These are phyloP conservation scores for Icerya purchasi DNA, from an alignment of 2,888 invertebrate genomes.

Conservation along the genomic window DNA sequence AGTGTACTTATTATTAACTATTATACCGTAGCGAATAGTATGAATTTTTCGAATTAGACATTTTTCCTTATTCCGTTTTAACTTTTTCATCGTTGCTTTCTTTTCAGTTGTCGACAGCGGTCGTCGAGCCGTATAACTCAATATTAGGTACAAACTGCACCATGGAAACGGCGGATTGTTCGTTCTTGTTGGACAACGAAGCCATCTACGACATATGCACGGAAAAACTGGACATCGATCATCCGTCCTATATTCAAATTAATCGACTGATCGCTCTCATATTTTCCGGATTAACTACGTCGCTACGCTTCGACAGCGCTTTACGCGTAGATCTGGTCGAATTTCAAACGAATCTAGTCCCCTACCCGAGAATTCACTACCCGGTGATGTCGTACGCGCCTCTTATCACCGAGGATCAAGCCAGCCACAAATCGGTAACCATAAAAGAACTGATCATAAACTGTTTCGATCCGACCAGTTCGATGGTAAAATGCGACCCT, in stretches of 20 bases:
- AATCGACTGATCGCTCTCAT: constrained; percentile 52
- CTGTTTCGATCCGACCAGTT: constrained; percentile 71
- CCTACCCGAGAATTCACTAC: constrained; percentile 81
- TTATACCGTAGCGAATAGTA: too few relatives aligned
- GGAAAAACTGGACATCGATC: constrained; percentile 56
- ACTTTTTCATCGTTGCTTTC: constrained; percentile 7
- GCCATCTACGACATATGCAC: constrained; percentile 87
- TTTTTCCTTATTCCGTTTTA: background rate
- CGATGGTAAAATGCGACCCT: constrained; percentile 30
- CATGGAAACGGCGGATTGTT: constrained; percentile 65
- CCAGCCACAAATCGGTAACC: constrained; percentile 50
- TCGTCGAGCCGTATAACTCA: constrained; percentile 86
- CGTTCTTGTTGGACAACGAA: constrained; percentile 88
- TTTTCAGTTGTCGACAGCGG: constrained; percentile 61
- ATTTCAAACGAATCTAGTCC: constrained; percentile 54
- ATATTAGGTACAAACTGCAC: constrained; percentile 79
- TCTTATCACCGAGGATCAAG: constrained; percentile 47
- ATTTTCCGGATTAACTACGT: constrained; percentile 60
- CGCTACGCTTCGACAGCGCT: constrained; percentile 67
- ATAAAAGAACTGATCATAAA: constrained; percentile 66
- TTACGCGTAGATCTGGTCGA: constrained; percentile 38
- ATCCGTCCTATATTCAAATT: constrained; percentile 64
- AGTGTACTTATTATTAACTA: too few relatives aligned
- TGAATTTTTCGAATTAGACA: background rate
- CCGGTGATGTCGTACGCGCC: constrained; percentile 53